Base-by-base conservation (phyloP, 2,797 vertebrate species). In the Tangara arthus region DNA sequence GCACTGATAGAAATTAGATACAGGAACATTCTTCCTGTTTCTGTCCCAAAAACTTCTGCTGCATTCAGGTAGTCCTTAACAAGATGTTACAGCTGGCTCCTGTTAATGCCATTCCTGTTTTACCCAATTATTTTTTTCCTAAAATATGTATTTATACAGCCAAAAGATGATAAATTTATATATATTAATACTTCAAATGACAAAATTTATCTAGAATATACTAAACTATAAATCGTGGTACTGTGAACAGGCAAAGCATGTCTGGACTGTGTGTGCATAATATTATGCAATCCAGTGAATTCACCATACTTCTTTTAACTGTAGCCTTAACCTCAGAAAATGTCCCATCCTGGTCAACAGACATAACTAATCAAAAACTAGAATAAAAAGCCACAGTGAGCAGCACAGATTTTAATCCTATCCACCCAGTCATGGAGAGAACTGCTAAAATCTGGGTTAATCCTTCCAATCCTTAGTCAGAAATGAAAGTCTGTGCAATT, bases 381-480 rank as follows among this genome's bases (percentile, higher is more conserved):
- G 27, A 94, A 90, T 49, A 72, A 94, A 89, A 57, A 82, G 37
- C 15, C 49, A 89, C 49, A 87, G 66, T 56, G 52, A 82, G 83
- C 55, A 88, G 63, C 60, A 83, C 16, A 75, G 86, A 61, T 86
- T 75, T 81, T 78, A 88, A 94, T 93, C 91, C 82, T 53, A 88
- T 87, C 71, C 63, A 94, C 72, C 82, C 55, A 2, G 82, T 60
- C 89, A 96, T 76, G 80, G 66, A 83, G 79, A 77, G 56, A 94
- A 77, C 73, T 79, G 44, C 68, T 82, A 86, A 95, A 95, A 93
- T 90, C 73, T 92, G 75, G 72, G 93, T 85, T 92, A 94, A 96
- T 93, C 87, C 69, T 96, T 96, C 87, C 84, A 95, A 79, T 83
- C 68, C 91, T 94, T 69, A 65, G 64, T 94, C 73, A 96, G 78